Evolutionary conservation across 2,113 vertebrate genomes (phyloP).

Genomic region (Aptenodytes patagonicus): DNA sequence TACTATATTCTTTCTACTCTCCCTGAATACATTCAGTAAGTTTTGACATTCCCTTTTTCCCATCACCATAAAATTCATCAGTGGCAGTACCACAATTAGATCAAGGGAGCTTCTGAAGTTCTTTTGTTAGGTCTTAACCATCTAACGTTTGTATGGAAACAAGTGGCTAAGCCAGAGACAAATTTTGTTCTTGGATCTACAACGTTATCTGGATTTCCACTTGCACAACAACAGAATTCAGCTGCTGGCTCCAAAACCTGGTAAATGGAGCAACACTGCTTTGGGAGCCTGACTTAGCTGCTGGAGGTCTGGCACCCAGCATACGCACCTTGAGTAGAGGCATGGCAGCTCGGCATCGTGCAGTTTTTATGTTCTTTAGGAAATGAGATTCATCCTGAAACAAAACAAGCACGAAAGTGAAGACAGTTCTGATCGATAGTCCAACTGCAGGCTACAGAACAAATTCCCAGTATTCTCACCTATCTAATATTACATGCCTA

Average conservation of each 20-base stretch:
- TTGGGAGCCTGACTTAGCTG: not conserved
- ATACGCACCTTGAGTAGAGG: conserved; percentile 88
- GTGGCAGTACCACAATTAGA: not conserved
- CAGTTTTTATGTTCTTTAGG: conserved; percentile 93
- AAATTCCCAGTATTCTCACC: not conserved
- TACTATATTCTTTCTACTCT: not conserved
- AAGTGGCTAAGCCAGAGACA: not conserved
- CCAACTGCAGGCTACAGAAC: not conserved
- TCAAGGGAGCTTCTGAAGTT: not conserved
- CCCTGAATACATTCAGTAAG: not conserved
- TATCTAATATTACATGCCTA: not conserved
- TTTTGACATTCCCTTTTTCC: not conserved
- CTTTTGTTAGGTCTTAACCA: not conserved
- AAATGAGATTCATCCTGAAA: conserved; percentile 96
- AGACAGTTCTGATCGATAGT: not conserved
- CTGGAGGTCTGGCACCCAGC: not conserved
- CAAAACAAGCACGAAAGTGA: conserved; percentile 6
- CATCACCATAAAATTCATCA: not conserved
- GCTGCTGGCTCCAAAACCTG: not conserved
- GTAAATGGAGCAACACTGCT: not conserved
- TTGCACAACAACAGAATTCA: not conserved
- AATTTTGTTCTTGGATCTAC: not conserved
- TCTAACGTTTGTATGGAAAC: not conserved
- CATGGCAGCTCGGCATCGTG: conserved; percentile 88
- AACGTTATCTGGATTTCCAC: not conserved